Percentiles rank a stretch among this genome's conserved stretches.
Conservation (phyloP, 2,113 vertebrate species). For the Mormyrus lacerda region DNA sequence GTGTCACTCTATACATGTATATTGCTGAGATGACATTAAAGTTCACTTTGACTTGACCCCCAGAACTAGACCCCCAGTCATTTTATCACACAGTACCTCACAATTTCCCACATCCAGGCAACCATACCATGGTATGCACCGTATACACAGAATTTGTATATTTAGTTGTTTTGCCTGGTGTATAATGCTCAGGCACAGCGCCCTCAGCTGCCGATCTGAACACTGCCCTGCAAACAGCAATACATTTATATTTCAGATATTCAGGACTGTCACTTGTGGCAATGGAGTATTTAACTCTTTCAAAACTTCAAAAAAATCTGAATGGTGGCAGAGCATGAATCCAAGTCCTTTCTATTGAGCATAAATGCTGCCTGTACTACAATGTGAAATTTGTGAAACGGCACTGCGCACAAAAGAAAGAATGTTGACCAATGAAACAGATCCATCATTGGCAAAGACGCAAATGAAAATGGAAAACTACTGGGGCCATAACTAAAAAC, state of each 20-base stretch:
- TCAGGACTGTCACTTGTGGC: background rate
- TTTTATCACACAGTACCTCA: background rate
- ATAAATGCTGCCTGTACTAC: background rate
- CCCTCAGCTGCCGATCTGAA: background rate
- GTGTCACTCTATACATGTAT: too few relatives aligned
- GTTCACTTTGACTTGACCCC: too few relatives aligned
- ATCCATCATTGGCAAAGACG: background rate
- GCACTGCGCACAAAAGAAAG: background rate
- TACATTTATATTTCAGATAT: background rate
- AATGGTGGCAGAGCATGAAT: background rate
- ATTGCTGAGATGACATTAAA: too few relatives aligned
- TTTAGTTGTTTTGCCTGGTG: background rate
- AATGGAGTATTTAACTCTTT: background rate
- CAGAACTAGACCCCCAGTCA: background rate
- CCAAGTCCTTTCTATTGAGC: background rate
- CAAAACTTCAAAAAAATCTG: background rate
- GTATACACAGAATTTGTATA: background rate
- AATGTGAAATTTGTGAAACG: background rate
- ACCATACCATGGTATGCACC: background rate
- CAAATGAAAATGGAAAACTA: background rate
- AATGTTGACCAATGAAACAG: background rate
- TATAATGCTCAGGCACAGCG: background rate
- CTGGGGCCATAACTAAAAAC: background rate
- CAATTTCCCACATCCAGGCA: background rate
- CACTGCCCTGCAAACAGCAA: background rate